Evolutionary conservation across 2,888 invertebrate genomes (phyloP), one percentile per base, ranked within the genome.

Genomic region (Trissolcus brochymenae): DNA sequence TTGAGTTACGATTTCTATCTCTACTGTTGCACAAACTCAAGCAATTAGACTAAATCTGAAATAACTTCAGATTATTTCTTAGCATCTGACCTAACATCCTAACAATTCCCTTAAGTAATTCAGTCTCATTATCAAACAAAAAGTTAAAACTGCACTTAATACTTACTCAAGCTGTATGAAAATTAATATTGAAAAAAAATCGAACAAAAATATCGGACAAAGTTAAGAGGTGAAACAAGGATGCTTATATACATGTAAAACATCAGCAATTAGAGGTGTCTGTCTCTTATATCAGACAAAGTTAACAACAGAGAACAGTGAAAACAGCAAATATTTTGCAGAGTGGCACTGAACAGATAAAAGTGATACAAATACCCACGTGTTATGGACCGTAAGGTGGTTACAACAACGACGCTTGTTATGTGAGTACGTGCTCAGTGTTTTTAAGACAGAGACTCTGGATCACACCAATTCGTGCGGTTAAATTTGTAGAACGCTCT

Each of bases 331-430:
- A 64, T 76, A 66, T 78, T 67, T 76, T 70, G 53, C 65, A 68
- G 72, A 19, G 50, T 56, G 41, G 53, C 60, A 6, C 55, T 50
- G 53, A 50, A 9, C 40, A 68, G 79, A 79, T 76, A 79, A 81
- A 79, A 79, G 76, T 79, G 79, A 79, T 72, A 62, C 35, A 62
- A 70, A 60, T 57, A 51, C 57, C 49, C 17, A 60, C 62, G 66
- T 74, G 70, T 74, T 81, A 78, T 77, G 76, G 77, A 50, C 73
- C 79, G 77, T 76, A 78, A 79, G 81, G 75, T 78, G 79, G 80
- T 78, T 78, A 78, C 75, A 77, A 62, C 65, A 76, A 81, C 67
- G 78, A 76, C 21, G 66, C 62, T 80, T 79, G 80, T 81, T 80
- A 80, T 65, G 67, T 35, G 55, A 53, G 62, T 74, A 81, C 81